phyloP scores from a whole-genome alignment of 2,888 invertebrate species.

The Ypsolopha sequella region DNA sequence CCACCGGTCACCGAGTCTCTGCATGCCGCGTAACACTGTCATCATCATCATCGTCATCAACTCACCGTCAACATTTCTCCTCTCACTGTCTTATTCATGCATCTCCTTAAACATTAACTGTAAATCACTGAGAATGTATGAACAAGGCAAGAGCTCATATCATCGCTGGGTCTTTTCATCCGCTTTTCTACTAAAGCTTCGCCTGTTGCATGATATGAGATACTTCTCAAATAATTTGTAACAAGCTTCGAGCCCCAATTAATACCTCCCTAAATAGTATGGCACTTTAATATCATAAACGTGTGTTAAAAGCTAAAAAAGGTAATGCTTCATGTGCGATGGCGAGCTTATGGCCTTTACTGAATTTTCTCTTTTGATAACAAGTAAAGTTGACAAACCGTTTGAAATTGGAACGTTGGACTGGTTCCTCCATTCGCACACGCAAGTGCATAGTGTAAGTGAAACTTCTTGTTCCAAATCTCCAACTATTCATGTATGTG shows the following conservation, averaged over 20 bases:
- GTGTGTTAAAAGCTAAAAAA: constrained; percentile 37
- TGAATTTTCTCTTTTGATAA: constrained; percentile 62
- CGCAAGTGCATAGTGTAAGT: constrained; percentile 68
- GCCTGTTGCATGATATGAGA: constrained; percentile 43
- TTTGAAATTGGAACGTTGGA: constrained; percentile 50
- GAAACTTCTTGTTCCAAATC: constrained; percentile 73
- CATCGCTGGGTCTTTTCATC: constrained; percentile 11
- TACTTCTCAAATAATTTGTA: constrained; percentile 25
- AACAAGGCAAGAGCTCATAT: constrained; percentile 9
- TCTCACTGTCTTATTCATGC: constrained; percentile 9
- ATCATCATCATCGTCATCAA: neutral
- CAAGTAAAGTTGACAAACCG: constrained; percentile 45
- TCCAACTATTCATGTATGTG: constrained; percentile 65
- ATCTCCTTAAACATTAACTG: constrained; percentile 5
- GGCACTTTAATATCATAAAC: constrained; percentile 58
- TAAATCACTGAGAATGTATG: neutral
- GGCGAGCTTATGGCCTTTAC: constrained; percentile 59
- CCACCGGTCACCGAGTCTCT: constrained; percentile 12
- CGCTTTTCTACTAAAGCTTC: constrained; percentile 34
- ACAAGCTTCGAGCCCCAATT: constrained; percentile 45
- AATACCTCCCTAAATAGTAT: constrained; percentile 58
- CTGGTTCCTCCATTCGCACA: constrained; percentile 66
- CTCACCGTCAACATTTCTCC: neutral
- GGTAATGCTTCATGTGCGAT: constrained; percentile 61
- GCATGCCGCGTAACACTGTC: constrained; percentile 19